Evolutionary conservation across 2,888 invertebrate species (phyloP).

Genomic region (Pseudoips prasinana): DNA sequence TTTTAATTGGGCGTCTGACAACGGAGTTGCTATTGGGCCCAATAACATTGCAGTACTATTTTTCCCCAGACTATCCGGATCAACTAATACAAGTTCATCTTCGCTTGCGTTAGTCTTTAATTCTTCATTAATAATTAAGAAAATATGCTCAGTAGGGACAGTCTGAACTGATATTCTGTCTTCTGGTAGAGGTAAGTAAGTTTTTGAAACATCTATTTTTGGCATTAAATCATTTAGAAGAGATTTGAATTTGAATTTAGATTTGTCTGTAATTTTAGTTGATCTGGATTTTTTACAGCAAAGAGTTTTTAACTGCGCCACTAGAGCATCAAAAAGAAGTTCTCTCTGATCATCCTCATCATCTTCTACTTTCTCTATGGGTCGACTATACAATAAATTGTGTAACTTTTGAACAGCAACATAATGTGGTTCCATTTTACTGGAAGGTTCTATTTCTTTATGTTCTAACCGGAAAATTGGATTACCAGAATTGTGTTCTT

Average conservation of each 20-base stretch:
- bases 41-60: slow-evolving; percentile 68
- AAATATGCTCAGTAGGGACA: slow-evolving; percentile 55
- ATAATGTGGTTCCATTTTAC: slow-evolving; percentile 45
- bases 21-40: slow-evolving; percentile 62
- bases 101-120: slow-evolving; percentile 57
- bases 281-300: slow-evolving; percentile 59
- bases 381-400: slow-evolving; percentile 52
- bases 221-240: slow-evolving; percentile 33
- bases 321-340: slow-evolving; percentile 65
- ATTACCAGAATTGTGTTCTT: slow-evolving; percentile 28
- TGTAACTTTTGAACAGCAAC: slow-evolving; percentile 57
- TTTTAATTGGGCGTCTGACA: slow-evolving; percentile 58
- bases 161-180: slow-evolving; percentile 16
- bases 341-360: slow-evolving; percentile 56
- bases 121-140: slow-evolving; percentile 70
- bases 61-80: slow-evolving; percentile 64
- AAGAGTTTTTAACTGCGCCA: slow-evolving; percentile 61
- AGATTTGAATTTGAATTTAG: slow-evolving; percentile 26
- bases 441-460: slow-evolving; percentile 50
- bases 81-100: slow-evolving; percentile 58
- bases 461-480: slow-evolving; percentile 59
- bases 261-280: slow-evolving; percentile 25
- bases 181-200: slow-evolving; percentile 8
- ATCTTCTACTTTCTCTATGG: slow-evolving; percentile 31
- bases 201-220: slow-evolving; percentile 16